These are phyloP conservation scores for Chloropsis hardwickii DNA, from an alignment of 2,113 vertebrate species.

Conservation along the genomic window DNA sequence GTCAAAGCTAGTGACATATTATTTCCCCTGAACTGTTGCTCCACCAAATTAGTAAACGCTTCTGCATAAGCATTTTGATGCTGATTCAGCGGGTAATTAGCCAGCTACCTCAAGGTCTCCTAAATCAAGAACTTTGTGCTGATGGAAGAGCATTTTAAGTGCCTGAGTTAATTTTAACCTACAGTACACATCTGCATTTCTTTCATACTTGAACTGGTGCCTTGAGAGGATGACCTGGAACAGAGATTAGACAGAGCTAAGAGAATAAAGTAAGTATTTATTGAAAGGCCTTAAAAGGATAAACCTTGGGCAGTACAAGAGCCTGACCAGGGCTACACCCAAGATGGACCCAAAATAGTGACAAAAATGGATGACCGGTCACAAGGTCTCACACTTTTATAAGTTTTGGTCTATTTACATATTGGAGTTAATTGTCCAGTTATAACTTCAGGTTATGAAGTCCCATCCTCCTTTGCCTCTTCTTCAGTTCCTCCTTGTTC, in stretches of 20 bases:
- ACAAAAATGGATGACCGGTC: not conserved
- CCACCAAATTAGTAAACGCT: not conserved
- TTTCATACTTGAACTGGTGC: not conserved
- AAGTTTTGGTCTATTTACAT: not conserved
- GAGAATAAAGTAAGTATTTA: not conserved
- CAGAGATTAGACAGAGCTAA: not conserved
- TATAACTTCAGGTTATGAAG: not conserved
- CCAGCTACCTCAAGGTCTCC: not conserved
- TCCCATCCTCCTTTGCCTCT: not conserved
- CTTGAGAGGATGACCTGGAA: not conserved
- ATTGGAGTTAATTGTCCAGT: not conserved
- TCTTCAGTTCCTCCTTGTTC: not conserved
- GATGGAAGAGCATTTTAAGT: not conserved
- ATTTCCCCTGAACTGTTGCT: not conserved
- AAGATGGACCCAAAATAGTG: not conserved
- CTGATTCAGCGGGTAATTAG: not conserved
- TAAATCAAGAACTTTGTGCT: constrained; percentile 9
- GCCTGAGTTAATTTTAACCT: constrained; percentile 13
- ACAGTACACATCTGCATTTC: not conserved
- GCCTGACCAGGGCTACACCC: not conserved
- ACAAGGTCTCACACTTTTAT: not conserved
- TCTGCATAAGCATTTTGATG: not conserved
- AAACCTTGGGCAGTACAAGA: not conserved
- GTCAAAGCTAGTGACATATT: not conserved
- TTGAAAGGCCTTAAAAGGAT: not conserved